These are phyloP conservation scores for Neotoxoptera formosana DNA, from an alignment of 1,140 invertebrate genomes.

Conservation along the genomic window DNA sequence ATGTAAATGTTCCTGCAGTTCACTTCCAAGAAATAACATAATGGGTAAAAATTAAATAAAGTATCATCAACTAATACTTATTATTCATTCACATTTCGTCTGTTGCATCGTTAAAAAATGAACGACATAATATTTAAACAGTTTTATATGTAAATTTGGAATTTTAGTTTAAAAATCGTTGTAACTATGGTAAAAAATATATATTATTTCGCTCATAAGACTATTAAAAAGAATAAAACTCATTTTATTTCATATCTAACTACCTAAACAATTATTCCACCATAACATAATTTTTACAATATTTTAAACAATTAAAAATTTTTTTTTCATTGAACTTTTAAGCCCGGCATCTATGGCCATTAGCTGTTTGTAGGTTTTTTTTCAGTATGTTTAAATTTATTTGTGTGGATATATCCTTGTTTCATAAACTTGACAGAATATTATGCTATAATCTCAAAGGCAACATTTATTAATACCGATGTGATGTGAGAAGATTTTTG, in stretches of 20 bases:
- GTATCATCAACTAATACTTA: neutral
- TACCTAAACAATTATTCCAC: neutral
- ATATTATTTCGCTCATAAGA: neutral
- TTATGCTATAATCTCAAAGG: neutral
- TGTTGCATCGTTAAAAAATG: neutral
- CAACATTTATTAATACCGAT: neutral
- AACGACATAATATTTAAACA: neutral
- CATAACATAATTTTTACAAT: neutral
- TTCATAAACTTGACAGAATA: neutral
- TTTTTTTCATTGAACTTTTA: too few relatives aligned
- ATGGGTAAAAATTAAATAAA: neutral
- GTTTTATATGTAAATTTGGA: neutral
- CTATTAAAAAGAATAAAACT: neutral
- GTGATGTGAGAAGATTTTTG: neutral
- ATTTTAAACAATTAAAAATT: neutral
- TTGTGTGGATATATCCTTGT: neutral
- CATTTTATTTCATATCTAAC: neutral
- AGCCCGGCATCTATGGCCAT: too few relatives aligned
- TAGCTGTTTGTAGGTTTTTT: too few relatives aligned
- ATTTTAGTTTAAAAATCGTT: neutral
- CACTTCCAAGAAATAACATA: neutral
- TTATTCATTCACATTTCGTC: neutral
- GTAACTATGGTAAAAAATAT: neutral
- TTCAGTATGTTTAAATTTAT: too few relatives aligned
- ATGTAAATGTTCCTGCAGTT: neutral